Base-by-base conservation (phyloP, 2,888 invertebrate species). In the Pyralis farinalis region DNA sequence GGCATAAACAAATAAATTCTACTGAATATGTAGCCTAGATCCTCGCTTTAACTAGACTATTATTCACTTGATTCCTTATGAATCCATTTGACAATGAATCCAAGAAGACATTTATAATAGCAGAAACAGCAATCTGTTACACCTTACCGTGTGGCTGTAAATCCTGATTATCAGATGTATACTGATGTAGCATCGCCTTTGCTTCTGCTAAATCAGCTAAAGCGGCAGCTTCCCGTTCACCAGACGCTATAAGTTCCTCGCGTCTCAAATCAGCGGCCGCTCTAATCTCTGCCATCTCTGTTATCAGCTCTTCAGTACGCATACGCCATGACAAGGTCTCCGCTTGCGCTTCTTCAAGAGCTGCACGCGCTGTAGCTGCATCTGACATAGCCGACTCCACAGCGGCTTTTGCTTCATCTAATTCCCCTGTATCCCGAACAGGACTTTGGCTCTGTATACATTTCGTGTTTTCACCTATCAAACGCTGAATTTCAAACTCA, bases 141-240 rank as follows among this genome's bases (percentile, higher is more conserved):
- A 25, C 25, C 37, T 53, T 58, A 86, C 87, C 87, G 63, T 86
- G 85, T 20, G 84, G 79, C 46, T 85, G 76, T 25, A 71, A 42
- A 22, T 84, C 83, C 41, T 77, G 78, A 1, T 72, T 48, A 45
- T 78, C 70, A 22, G 37, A 29, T 12, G 71, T 73, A 22, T 61
- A 75, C 55, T 84, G 86, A 40, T 85, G 78, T 37, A 87, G 51
- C 72, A 79, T 61, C 5, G 82, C 84, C 35, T 68, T 71, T 0
- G 80, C 76, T 50, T 87, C 86, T 0, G 81, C 78, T 36, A 87
- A 44, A 8, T 87, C 87, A 0, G 82, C 80, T 3, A 86, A 50
- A 0, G 77, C 78, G 0, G 61, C 70, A 0, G 78, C 77, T 47
- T 87, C 87, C 2, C 84, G 63, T 34, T 87, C 86, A 7, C 52